These are phyloP conservation scores for Luperina nickerlii DNA, from an alignment of 2,888 invertebrate genomes.

Conservation along the genomic window DNA sequence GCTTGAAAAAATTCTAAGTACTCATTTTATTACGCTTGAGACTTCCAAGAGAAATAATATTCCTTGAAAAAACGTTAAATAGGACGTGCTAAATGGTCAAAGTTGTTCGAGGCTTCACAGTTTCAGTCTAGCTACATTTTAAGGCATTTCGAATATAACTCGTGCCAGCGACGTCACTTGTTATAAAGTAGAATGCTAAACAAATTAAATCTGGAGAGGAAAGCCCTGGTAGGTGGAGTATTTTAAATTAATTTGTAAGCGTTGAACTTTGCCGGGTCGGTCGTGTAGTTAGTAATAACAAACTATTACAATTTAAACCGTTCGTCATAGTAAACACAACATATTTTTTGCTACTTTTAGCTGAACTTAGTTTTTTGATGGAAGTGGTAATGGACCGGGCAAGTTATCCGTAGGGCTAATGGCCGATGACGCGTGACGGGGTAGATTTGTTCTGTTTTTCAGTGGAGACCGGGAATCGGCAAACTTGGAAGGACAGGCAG, in stretches of 20 bases:
- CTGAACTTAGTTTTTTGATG: neutral
- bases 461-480: neutral
- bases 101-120: constrained; percentile 29
- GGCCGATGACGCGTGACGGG: neutral
- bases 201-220: constrained; percentile 52
- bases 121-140: constrained; percentile 42
- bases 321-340: constrained; percentile 1
- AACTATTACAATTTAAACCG: constrained; percentile 11
- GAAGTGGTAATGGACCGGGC: neutral
- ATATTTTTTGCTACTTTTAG: neutral
- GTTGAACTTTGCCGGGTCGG: constrained; percentile 39
- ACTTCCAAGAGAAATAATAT: constrained; percentile 56
- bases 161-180: constrained; percentile 38
- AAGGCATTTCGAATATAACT: constrained; percentile 52
- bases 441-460: neutral
- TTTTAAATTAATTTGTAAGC: constrained; percentile 56
- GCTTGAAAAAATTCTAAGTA: constrained; percentile 54
- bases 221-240: constrained; percentile 18
- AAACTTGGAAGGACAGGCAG: neutral
- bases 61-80: constrained; percentile 49
- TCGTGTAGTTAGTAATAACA: constrained; percentile 21
- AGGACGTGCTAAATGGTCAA: constrained; percentile 48
- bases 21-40: constrained; percentile 55
- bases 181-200: constrained; percentile 54
- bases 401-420: neutral